Percentiles rank a stretch among this genome's conserved stretches.
phyloP scores from a whole-genome alignment of 2,888 invertebrate species.

The Apotomis turbidana region DNA sequence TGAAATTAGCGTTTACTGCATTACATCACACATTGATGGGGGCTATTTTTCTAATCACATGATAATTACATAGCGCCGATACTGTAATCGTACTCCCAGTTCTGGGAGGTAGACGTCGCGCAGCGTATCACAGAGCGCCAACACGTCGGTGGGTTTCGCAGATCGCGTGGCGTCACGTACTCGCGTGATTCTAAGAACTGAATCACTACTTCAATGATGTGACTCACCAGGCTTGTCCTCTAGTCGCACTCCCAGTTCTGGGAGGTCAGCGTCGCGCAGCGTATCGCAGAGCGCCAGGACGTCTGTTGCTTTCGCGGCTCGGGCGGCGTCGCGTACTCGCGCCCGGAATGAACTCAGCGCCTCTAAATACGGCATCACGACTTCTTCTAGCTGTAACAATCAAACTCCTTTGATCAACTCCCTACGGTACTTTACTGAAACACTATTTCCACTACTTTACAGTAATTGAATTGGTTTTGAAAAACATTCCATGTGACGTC shows the following conservation, averaged over 20 bases:
- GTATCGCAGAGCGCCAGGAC: conserved; percentile 94
- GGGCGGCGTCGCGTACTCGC: conserved; percentile 88
- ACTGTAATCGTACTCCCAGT: conserved; percentile 97
- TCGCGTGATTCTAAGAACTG: conserved; percentile 91
- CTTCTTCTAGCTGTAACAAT: conserved; percentile 85
- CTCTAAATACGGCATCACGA: conserved; percentile 94
- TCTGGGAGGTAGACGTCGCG: conserved; percentile 94
- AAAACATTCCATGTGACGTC: too few species aligned
- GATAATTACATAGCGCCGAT: conserved; percentile 79
- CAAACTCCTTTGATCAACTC: too few species aligned
- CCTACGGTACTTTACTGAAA: too few species aligned
- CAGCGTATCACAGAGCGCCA: conserved; percentile 94
- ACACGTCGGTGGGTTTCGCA: conserved; percentile 84
- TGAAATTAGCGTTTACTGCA: too few species aligned
- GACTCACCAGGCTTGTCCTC: conserved; percentile 92
- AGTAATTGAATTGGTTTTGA: too few species aligned
- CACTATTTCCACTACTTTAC: too few species aligned
- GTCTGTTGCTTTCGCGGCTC: conserved; percentile 78
- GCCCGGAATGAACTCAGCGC: conserved; percentile 94
- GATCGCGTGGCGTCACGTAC: conserved; percentile 88
- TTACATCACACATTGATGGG: too few species aligned
- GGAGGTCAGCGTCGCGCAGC: conserved; percentile 93
- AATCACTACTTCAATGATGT: conserved; percentile 85
- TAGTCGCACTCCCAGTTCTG: conserved; percentile 95
- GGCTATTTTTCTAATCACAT: too few species aligned